Conservation (phyloP, 2,113 vertebrate genomes). For the Hyperopisus bebe region DNA sequence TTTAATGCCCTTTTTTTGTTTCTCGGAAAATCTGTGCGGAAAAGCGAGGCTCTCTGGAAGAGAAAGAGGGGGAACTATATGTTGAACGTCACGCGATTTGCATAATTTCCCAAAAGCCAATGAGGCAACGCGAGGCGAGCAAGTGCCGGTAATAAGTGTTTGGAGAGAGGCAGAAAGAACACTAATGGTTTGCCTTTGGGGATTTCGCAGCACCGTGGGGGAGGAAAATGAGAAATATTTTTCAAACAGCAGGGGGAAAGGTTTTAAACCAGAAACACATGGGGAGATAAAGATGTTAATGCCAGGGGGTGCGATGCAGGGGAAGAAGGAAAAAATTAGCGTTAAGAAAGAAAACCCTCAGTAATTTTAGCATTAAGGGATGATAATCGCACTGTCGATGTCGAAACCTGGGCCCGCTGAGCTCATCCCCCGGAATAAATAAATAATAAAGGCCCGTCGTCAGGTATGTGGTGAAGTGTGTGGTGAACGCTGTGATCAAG, state of each 20-base stretch:
- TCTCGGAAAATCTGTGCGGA: slow-evolving; percentile 97
- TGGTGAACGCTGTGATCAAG: slow-evolving; percentile 7
- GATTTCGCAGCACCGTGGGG: slow-evolving; percentile 99
- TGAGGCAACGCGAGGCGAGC: slow-evolving; percentile 95
- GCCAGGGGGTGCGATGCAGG: slow-evolving; percentile 96
- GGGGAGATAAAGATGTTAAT: slow-evolving; percentile 99
- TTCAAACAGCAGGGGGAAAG: slow-evolving; percentile 99
- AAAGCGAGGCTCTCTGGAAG: slow-evolving; percentile 96
- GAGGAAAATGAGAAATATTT: slow-evolving; percentile 99
- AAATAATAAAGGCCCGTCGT: slow-evolving; percentile 45
- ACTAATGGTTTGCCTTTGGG: slow-evolving; percentile 99
- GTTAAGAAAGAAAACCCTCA: slow-evolving; percentile 75
- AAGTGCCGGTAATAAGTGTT: slow-evolving; percentile 99
- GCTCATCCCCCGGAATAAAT: slow-evolving; percentile 61
- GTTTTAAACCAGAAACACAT: slow-evolving; percentile 99
- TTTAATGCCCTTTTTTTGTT: slow-evolving; percentile 83
- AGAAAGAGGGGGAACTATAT: slow-evolving; percentile 73
- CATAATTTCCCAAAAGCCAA: slow-evolving; percentile 99
- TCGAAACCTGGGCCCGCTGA: slow-evolving; percentile 96
- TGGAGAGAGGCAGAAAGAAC: slow-evolving; percentile 97
- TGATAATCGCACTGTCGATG: slow-evolving; percentile 99
- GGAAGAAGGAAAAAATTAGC: slow-evolving; percentile 65
- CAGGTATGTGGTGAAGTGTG: slow-evolving; percentile 40
- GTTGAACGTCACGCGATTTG: slow-evolving; percentile 98
- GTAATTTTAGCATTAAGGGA: slow-evolving; percentile 99